Base-by-base conservation (phyloP, 2,888 invertebrate species). In the Philaethria dido region DNA sequence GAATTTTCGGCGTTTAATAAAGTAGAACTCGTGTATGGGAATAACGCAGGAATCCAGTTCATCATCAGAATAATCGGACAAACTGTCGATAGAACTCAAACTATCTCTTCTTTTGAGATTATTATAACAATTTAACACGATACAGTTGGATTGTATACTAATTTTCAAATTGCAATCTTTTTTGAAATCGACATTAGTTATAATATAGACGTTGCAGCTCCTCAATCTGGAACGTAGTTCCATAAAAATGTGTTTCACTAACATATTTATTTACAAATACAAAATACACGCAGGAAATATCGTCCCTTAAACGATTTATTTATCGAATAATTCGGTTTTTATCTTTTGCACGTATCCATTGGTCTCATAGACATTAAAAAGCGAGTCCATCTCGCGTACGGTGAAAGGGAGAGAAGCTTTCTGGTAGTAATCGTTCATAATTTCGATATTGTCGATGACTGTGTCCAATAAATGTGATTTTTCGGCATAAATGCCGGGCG, bases 371-470 rank as follows among this genome's bases (percentile, higher is more conserved):
- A 94, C 92, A 48, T 93, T 92, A 77, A 95, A 96, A 22, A 98
- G 88, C 54, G 94, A 94, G 79, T 97, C 96, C 80, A 95, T 95
- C 83, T 97, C 96, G 69, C 95, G 94, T 16, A 97, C 92, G 29
- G 95, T 94, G 89, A 97, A 99, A 0, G 97, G 95, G 71, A 99
- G 81, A 0, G 96, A 96, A 0, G 95, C 95, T 80, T 94, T 95
- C 82, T 96, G 93, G 86, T 99, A 99, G 87, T 97, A 99, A 78
- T 97, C 94, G 0, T 95, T 84, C 79, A 95, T 89, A 77, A 98
- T 87, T 89, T 97, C 95, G 73, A 99, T 94, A 82, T 99, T 99
- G 82, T 95, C 95, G 62, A 99, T 99, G 63, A 99, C 97, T 8
- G 96, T 96, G 54, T 96, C 94, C 13, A 99, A 93, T 66, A 99